Conservation (phyloP, 2,113 vertebrate species). For the Oophaga pumilio region DNA sequence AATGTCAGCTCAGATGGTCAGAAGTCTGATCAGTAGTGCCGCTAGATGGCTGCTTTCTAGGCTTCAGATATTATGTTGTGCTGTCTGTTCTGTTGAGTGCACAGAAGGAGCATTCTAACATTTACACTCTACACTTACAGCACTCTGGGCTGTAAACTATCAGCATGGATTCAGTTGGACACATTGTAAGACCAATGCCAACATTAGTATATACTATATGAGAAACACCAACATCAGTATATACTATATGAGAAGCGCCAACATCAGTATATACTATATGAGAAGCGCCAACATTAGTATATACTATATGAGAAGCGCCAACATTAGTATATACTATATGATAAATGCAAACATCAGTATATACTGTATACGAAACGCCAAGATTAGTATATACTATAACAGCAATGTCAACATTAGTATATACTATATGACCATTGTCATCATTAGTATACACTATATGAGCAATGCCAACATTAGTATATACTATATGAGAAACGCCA, state of each 20-base stretch:
- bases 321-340: too few relatives aligned
- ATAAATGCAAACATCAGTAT: too few relatives aligned
- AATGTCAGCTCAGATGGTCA: background rate
- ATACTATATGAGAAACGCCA: background rate
- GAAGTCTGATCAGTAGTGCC: background rate
- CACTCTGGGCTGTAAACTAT: background rate
- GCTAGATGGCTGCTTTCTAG: background rate
- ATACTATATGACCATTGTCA: background rate
- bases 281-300: too few relatives aligned
- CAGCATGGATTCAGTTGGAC: too few relatives aligned
- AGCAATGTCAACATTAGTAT: background rate
- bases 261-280: too few relatives aligned
- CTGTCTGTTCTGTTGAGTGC: background rate
- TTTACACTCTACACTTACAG: background rate
- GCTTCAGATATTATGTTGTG: background rate
- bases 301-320: too few relatives aligned
- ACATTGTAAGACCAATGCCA: too few relatives aligned
- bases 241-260: too few relatives aligned
- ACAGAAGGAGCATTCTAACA: background rate
- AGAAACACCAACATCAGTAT: too few relatives aligned
- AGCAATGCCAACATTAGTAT: background rate
- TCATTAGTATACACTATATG: background rate
- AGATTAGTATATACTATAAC: too few relatives aligned
- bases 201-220: too few relatives aligned
- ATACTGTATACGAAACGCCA: too few relatives aligned